These are phyloP conservation scores for Miltochrista miniata DNA, from an alignment of 2,888 invertebrate genomes.

Conservation along the genomic window DNA sequence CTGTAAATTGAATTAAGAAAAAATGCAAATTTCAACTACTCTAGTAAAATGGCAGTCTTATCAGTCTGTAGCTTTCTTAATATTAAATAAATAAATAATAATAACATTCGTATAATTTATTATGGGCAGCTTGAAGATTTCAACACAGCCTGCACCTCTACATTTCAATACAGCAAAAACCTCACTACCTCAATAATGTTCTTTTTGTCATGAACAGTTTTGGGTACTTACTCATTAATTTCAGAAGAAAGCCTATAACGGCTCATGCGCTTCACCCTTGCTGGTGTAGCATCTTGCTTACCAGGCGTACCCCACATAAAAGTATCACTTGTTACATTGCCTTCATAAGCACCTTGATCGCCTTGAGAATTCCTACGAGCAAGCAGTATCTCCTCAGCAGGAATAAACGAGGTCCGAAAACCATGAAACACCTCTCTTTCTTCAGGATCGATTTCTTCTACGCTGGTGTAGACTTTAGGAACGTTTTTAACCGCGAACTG, in stretches of 20 bases:
- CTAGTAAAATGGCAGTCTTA: no score
- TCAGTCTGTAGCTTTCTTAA: no score
- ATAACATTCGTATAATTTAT: no score
- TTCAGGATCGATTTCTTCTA: constrained; percentile 76
- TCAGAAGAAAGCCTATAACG: constrained; percentile 54
- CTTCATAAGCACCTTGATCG: constrained; percentile 48
- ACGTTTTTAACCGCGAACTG: constrained; percentile 63
- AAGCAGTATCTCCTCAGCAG: constrained; percentile 77
- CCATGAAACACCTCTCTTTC: constrained; percentile 85
- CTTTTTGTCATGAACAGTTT: not conserved
- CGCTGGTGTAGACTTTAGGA: constrained; percentile 63
- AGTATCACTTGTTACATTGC: constrained; percentile 59
- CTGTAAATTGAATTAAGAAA: not conserved
- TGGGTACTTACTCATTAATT: constrained; percentile 68
- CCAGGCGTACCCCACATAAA: constrained; percentile 52
- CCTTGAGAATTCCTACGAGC: constrained; percentile 48
- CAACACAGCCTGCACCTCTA: no score
- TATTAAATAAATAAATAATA: no score
- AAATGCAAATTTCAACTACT: not conserved
- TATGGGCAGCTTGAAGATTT: no score
- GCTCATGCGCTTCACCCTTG: constrained; percentile 67
- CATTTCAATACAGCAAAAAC: no score
- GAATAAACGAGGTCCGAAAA: constrained; percentile 85
- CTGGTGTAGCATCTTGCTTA: constrained; percentile 40
- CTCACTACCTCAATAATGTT: no score